Conservation (phyloP, 2,113 vertebrate species). For the Aix galericulata region DNA sequence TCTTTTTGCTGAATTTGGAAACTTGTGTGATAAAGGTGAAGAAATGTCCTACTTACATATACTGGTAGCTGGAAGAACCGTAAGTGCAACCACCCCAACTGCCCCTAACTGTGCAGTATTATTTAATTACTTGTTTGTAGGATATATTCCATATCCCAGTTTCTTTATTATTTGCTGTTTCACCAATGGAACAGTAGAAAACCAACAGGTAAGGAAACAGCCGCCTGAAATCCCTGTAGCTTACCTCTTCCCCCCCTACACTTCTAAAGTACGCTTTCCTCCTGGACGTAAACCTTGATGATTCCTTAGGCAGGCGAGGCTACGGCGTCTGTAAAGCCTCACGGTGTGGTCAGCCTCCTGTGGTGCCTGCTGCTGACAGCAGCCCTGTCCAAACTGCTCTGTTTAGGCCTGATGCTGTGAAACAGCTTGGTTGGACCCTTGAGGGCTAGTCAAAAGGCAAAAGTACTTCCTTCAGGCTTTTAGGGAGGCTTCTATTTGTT, state of each 20-base stretch:
- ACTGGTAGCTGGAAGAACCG: background rate
- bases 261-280: background rate
- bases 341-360: accelerated
- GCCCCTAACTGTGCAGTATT: background rate
- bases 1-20: background rate
- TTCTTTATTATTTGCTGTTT: too few species aligned
- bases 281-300: too few species aligned
- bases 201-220: accelerated
- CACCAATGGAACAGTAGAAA: background rate
- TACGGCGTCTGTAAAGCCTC: accelerated
- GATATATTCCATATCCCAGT: too few species aligned
- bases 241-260: accelerated
- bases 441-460: background rate
- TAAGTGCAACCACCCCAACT: background rate
- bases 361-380: background rate
- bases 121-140: background rate
- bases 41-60: background rate
- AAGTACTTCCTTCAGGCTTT: background rate
- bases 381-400: background rate
- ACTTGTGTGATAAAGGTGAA: background rate
- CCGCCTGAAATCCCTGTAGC: background rate
- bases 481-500: background rate
- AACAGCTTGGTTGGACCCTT: accelerated
- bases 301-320: background rate
- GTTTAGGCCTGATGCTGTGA: background rate